phyloP scores from a whole-genome alignment of 1,140 invertebrate genomes.

The Pararge aegeria region DNA sequence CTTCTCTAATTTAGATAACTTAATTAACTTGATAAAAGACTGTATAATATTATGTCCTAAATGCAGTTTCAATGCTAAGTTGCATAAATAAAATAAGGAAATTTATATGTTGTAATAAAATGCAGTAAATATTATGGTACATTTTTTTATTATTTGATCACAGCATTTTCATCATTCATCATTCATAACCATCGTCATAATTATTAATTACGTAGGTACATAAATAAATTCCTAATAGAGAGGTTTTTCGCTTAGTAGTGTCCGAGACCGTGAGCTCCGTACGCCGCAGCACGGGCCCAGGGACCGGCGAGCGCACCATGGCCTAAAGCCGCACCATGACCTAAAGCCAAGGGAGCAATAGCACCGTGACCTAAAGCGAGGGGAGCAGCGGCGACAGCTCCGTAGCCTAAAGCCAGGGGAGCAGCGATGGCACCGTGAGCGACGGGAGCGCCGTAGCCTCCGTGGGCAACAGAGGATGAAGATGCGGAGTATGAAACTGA shows the following conservation, averaged over 20 bases:
- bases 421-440: slow-evolving; percentile 30
- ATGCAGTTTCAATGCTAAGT: too few species aligned
- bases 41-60: too few species aligned
- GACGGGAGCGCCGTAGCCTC: slow-evolving; percentile 30
- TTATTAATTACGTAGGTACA: slow-evolving; percentile 33
- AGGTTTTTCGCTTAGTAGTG: slow-evolving; percentile 37
- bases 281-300: slow-evolving; percentile 25
- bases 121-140: slow-evolving; percentile 10
- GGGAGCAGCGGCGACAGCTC: slow-evolving; percentile 31
- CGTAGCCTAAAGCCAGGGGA: slow-evolving; percentile 40
- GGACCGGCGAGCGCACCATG: slow-evolving; percentile 36
- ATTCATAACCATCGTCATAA: slow-evolving; percentile 40
- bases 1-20: too few species aligned
- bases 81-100: background rate
- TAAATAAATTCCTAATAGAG: slow-evolving; percentile 33
- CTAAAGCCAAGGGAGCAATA: slow-evolving; percentile 31
- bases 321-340: slow-evolving; percentile 33
- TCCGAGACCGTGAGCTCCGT: slow-evolving; percentile 46
- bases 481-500: slow-evolving; percentile 32
- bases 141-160: slow-evolving; percentile 39
- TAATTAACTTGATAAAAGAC: too few species aligned
- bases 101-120: background rate
- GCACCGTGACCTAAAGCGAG: slow-evolving; percentile 37
- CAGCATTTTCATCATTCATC: slow-evolving; percentile 40
- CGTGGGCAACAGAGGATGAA: slow-evolving; percentile 32